Conservation (phyloP, 1,140 invertebrate genomes). For the Trigoniulus corallinus region DNA sequence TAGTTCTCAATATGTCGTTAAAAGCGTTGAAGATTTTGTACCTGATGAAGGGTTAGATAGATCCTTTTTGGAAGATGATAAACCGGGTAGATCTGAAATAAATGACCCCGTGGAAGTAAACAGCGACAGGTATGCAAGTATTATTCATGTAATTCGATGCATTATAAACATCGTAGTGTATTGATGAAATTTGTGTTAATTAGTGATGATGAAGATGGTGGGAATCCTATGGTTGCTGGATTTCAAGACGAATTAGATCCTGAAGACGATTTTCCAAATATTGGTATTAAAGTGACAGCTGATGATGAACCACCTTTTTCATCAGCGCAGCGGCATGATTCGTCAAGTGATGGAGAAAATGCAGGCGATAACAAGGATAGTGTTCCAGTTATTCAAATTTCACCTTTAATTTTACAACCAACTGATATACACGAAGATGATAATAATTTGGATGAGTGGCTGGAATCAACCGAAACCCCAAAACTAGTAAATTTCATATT, state of each 20-base stretch:
- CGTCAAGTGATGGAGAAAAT: slow-evolving; percentile 5
- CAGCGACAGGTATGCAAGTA: slow-evolving; percentile 37
- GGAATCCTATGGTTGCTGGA: slow-evolving; percentile 69
- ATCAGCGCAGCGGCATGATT: background rate
- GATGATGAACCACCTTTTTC: slow-evolving; percentile 1
- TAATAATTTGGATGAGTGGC: slow-evolving; percentile 9
- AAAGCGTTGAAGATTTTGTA: slow-evolving; percentile 68
- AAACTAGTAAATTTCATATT: slow-evolving; percentile 4
- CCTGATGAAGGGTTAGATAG: slow-evolving; percentile 60
- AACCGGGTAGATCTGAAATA: slow-evolving; percentile 30
- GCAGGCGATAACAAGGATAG: background rate
- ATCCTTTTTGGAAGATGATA: slow-evolving; percentile 59
- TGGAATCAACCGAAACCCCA: slow-evolving; percentile 11
- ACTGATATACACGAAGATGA: slow-evolving; percentile 9
- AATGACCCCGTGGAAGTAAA: slow-evolving; percentile 1
- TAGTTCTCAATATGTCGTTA: slow-evolving; percentile 12
- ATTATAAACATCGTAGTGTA: background rate
- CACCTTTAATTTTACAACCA: background rate
- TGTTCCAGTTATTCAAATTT: background rate
- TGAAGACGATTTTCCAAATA: slow-evolving; percentile 29
- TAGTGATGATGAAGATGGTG: slow-evolving; percentile 52
- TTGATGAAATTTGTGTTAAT: slow-evolving; percentile 8
- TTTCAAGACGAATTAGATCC: slow-evolving; percentile 74
- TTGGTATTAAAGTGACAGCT: no score
- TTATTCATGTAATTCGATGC: slow-evolving; percentile 26